Conservation (phyloP, 2,888 invertebrate species). For the Cordylochernes scorpioides region DNA sequence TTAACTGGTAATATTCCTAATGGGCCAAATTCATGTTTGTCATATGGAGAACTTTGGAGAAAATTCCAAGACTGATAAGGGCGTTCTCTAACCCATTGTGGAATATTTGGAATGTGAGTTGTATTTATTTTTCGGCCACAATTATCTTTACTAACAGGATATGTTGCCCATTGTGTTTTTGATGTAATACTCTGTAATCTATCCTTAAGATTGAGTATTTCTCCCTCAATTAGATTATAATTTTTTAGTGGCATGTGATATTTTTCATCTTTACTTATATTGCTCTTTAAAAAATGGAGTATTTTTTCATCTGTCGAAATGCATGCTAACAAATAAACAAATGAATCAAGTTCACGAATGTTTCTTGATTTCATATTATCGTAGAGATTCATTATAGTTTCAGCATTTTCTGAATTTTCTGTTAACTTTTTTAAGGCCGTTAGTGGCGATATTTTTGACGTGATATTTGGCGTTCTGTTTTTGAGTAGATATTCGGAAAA, state of each 20-base stretch:
- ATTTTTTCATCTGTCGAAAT: not conserved
- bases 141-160: too few relatives aligned
- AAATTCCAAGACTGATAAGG: conserved; percentile 23
- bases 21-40: too few relatives aligned
- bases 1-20: conserved; percentile 22
- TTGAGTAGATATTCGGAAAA: conserved; percentile 22
- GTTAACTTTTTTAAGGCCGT: conserved; percentile 34
- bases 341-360: not conserved
- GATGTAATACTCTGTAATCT: not conserved
- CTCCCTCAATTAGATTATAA: not conserved
- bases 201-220: not conserved
- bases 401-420: conserved; percentile 34
- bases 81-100: conserved; percentile 23
- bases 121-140: too few relatives aligned
- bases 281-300: conserved; percentile 2
- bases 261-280: not conserved
- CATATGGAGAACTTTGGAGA: too few relatives aligned
- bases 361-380: conserved; percentile 46
- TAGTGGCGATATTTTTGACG: conserved; percentile 25
- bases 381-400: conserved; percentile 41
- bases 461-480: conserved; percentile 21
- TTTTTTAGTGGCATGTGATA: too few relatives aligned
- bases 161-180: too few relatives aligned
- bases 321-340: not conserved
- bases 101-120: conserved; percentile 20